A percentile compares a stretch with the other conserved stretches of the same genome.
Conservation (phyloP, 2,113 vertebrate genomes). For the Cochlearius cochlearius region DNA sequence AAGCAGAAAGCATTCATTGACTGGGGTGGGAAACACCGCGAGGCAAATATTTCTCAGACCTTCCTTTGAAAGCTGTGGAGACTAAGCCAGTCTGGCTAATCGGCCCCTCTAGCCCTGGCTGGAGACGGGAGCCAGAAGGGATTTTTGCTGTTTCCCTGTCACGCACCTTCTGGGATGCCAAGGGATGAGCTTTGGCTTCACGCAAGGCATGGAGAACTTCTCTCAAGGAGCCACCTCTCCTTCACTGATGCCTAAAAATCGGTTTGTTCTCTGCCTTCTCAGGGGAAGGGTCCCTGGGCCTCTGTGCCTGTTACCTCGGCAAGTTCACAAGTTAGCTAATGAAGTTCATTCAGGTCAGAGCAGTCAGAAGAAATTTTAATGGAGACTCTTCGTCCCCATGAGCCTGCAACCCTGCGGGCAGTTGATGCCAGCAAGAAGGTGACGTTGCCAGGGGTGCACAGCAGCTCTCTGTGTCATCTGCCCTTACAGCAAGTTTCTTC, state of each 20-base stretch:
- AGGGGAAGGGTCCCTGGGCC: neutral
- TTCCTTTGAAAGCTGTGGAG: neutral
- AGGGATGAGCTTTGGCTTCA: neutral
- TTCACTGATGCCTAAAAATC: neutral
- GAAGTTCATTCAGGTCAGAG: neutral
- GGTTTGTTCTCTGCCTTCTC: neutral
- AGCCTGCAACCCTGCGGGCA: neutral
- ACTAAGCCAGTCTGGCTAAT: neutral
- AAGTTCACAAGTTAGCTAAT: neutral
- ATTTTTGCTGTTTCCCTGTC: neutral
- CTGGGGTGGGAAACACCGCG: neutral
- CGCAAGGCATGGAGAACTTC: neutral
- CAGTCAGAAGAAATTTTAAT: neutral
- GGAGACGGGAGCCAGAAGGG: neutral
- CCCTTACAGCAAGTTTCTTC: neutral
- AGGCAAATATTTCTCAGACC: neutral
- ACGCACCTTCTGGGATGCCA: neutral
- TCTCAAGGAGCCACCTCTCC: neutral
- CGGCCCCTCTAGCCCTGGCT: accelerated
- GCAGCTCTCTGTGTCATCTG: neutral
- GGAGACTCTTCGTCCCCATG: neutral
- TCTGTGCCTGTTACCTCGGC: neutral
- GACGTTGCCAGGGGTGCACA: neutral
- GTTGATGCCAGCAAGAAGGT: neutral
- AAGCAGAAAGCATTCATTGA: neutral